Evolutionary conservation across 2,113 vertebrate genomes (phyloP).

Genomic region (Labeo catla): DNA sequence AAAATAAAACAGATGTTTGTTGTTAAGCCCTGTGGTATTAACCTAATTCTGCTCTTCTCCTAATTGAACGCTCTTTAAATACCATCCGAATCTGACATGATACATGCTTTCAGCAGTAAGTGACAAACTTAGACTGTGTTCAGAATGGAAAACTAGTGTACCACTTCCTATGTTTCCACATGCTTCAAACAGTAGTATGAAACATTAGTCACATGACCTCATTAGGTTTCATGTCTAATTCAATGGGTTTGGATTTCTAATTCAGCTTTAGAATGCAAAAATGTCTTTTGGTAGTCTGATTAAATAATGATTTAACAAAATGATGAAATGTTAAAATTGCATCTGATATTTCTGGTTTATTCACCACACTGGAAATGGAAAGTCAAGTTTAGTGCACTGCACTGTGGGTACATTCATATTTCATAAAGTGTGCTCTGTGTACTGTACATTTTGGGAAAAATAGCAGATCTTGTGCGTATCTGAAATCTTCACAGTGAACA

Average conservation of each 20-base stretch:
- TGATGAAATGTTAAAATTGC: neutral
- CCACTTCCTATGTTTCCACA: neutral
- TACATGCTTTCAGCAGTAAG: neutral
- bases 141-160: neutral
- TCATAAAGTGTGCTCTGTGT: neutral
- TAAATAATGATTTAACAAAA: neutral
- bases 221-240: neutral
- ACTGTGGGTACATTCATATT: neutral
- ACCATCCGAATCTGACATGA: neutral
- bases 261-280: neutral
- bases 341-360: neutral
- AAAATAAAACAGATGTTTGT: constrained; percentile 41
- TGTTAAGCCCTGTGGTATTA: constrained; percentile 14
- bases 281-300: neutral
- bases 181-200: neutral
- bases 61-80: constrained; percentile 23
- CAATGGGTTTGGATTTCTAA: neutral
- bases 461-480: neutral
- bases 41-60: constrained; percentile 30
- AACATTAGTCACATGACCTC: neutral
- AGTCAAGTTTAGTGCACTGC: neutral
- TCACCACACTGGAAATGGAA: constrained; percentile 3
- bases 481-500: neutral
- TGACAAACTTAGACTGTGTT: neutral
- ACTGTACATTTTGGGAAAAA: neutral